Percentiles rank a stretch among this genome's conserved stretches.
phyloP scores from a whole-genome alignment of 1,140 invertebrate species.

The Drosophila sucinea region DNA sequence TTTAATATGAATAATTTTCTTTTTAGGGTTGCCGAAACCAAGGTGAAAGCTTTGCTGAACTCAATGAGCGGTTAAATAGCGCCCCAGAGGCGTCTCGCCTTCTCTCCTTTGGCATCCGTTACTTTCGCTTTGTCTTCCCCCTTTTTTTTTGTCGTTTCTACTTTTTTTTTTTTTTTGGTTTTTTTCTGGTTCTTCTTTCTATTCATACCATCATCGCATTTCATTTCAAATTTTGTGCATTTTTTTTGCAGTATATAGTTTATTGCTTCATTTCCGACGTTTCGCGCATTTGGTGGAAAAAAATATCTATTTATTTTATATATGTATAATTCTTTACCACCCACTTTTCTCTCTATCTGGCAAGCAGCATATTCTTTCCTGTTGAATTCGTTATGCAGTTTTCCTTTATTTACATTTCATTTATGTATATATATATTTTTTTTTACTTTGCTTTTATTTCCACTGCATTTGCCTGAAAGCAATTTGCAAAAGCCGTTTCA shows the following conservation, averaged over 20 bases:
- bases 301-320: slow-evolving; percentile 67
- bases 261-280: slow-evolving; percentile 71
- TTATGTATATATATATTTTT: slow-evolving; percentile 27
- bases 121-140: slow-evolving; percentile 48
- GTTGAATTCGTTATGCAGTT: slow-evolving; percentile 55
- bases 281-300: slow-evolving; percentile 49
- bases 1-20: slow-evolving; percentile 53
- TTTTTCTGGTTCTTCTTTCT: slow-evolving; percentile 16
- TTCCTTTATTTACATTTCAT: slow-evolving; percentile 61
- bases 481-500: slow-evolving; percentile 48
- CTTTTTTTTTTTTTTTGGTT: slow-evolving; percentile 24
- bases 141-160: slow-evolving; percentile 33
- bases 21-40: slow-evolving; percentile 35
- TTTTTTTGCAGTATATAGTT: slow-evolving; percentile 58
- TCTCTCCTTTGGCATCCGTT: slow-evolving; percentile 43
- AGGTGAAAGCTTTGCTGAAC: slow-evolving; percentile 65
- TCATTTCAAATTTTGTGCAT: slow-evolving; percentile 48
- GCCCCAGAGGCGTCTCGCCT: slow-evolving; percentile 20
- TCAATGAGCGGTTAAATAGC: slow-evolving; percentile 66
- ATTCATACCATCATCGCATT: slow-evolving; percentile 57
- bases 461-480: slow-evolving; percentile 26
- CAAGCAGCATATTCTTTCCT: slow-evolving; percentile 62
- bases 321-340: slow-evolving; percentile 31
- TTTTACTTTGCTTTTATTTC: slow-evolving; percentile 1
- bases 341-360: slow-evolving; percentile 27